Conservation (phyloP, 2,888 invertebrate genomes). For the Cheilosia vulpina region DNA sequence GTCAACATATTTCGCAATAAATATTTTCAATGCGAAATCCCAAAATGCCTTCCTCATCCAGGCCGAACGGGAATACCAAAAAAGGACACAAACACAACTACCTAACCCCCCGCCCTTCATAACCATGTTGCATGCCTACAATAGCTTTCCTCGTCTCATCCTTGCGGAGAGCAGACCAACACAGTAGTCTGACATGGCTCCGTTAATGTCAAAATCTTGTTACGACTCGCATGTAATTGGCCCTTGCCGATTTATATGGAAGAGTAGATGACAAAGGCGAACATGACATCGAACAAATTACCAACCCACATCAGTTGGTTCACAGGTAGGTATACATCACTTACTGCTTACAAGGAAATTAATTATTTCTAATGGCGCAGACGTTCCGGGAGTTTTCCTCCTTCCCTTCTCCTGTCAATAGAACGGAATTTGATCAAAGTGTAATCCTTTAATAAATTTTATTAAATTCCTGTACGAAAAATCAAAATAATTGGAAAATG, state of each 20-base stretch:
- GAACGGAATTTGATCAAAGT: conserved; percentile 39
- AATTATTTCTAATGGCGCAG: conserved; percentile 69
- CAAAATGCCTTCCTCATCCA: neutral
- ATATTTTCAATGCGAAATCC: conserved; percentile 33
- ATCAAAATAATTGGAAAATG: conserved; percentile 71
- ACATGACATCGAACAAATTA: conserved; percentile 66
- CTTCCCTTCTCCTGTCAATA: conserved; percentile 1
- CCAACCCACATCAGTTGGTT: conserved; percentile 46
- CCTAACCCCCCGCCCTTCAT: conserved; percentile 1
- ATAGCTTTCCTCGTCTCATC: neutral
- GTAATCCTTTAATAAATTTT: conserved; percentile 67
- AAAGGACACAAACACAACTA: neutral
- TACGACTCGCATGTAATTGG: conserved; percentile 59
- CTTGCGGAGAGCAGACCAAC: conserved; percentile 17
- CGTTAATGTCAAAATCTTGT: conserved; percentile 63
- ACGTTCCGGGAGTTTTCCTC: conserved; percentile 43
- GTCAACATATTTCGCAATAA: conserved; percentile 22
- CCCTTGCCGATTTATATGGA: conserved; percentile 33
- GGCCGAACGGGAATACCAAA: neutral
- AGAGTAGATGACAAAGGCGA: conserved; percentile 53
- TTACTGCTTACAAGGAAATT: conserved; percentile 55
- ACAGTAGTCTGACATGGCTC: conserved; percentile 38
- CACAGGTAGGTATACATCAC: conserved; percentile 18
- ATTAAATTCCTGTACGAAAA: conserved; percentile 68
- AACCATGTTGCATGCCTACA: conserved; percentile 26